Conservation (phyloP, 2,797 vertebrate genomes). For the Hapalemur alaotrensis region DNA sequence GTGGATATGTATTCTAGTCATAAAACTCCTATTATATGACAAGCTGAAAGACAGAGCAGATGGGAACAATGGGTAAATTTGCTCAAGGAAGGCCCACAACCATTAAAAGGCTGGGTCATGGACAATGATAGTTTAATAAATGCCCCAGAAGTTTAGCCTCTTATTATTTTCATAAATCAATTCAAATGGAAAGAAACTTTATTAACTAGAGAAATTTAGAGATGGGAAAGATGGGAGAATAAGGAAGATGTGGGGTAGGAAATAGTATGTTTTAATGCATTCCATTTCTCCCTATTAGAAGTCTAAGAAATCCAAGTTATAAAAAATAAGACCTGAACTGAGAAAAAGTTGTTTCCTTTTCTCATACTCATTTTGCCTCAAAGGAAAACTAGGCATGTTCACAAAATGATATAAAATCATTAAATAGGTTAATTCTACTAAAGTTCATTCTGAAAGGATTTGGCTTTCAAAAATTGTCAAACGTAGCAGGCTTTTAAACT, state of each 20-base stretch:
- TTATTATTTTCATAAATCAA: conserved; percentile 33
- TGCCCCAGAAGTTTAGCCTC: background rate
- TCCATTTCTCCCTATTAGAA: background rate
- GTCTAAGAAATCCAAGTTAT: conserved; percentile 1
- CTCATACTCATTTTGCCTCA: background rate
- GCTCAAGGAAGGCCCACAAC: background rate
- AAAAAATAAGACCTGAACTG: background rate
- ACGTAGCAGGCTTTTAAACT: conserved; percentile 9
- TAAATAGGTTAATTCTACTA: background rate
- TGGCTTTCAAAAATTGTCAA: background rate
- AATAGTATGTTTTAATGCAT: background rate
- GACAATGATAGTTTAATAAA: conserved; percentile 5
- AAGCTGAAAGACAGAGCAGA: conserved; percentile 49
- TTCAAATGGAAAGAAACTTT: background rate
- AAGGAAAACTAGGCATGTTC: background rate
- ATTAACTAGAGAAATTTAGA: conserved; percentile 10
- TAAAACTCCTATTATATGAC: conserved; percentile 46
- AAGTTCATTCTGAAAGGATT: background rate
- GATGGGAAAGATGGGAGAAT: background rate
- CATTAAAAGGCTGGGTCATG: conserved; percentile 15
- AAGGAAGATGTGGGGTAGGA: background rate
- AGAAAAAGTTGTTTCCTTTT: background rate
- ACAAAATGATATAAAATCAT: conserved; percentile 45
- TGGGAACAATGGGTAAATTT: conserved; percentile 19
- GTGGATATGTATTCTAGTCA: conserved; percentile 1